Evolutionary conservation across 2,888 invertebrate genomes (phyloP).

Genomic region (Nephrotoma guestfalica): DNA sequence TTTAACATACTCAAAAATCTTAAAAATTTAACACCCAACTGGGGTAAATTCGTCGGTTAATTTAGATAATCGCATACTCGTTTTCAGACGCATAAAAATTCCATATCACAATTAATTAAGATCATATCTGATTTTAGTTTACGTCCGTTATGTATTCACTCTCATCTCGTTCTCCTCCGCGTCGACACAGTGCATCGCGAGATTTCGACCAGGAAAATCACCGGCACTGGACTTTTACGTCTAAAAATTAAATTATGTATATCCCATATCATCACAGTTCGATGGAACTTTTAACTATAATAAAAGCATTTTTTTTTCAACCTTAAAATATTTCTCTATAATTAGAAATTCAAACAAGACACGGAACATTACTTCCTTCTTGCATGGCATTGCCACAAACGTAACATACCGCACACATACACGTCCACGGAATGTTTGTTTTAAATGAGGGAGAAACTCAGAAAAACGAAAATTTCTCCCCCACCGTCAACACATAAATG

Average conservation of each 20-base stretch:
- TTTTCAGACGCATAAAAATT: not conserved
- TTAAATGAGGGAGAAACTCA: not conserved
- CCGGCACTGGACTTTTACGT: not conserved
- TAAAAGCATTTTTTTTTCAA: not conserved
- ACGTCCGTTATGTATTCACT: not conserved
- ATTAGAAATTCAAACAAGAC: not conserved
- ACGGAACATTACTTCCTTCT: not conserved
- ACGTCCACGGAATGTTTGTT: not conserved
- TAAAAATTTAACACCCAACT: not conserved
- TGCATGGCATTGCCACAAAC: not conserved
- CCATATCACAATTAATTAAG: not conserved
- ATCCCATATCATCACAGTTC: too few relatives aligned
- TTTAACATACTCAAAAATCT: not conserved
- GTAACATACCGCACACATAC: not conserved
- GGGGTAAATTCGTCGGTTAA: not conserved
- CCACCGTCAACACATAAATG: not conserved
- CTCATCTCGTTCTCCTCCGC: not conserved
- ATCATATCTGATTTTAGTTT: not conserved
- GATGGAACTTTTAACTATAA: not conserved
- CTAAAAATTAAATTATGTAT: too few relatives aligned
- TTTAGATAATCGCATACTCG: not conserved
- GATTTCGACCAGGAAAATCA: not conserved
- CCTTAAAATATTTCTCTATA: not conserved
- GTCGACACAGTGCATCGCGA: not conserved
- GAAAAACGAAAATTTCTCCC: not conserved